Conservation (phyloP, 2,113 vertebrate species). For the Eolophus roseicapilla region DNA sequence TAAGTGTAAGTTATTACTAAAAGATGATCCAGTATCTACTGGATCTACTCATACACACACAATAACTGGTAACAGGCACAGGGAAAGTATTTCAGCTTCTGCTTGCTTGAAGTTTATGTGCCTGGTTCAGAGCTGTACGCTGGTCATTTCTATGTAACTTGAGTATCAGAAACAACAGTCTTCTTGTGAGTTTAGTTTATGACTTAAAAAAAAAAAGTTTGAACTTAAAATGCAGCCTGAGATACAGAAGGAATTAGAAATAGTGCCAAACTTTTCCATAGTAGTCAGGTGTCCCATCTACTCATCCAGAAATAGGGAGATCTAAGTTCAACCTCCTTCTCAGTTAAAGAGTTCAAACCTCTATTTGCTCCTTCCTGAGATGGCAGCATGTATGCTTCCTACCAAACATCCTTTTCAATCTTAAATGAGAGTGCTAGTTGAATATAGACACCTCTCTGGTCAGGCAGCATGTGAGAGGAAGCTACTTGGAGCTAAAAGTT, state of each 20-base stretch:
- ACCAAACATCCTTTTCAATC: neutral
- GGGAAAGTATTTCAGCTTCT: neutral
- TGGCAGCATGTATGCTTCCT: neutral
- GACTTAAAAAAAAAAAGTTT: neutral
- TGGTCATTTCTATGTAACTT: neutral
- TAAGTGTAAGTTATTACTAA: neutral
- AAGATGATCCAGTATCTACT: neutral
- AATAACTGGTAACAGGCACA: neutral
- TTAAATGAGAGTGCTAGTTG: neutral
- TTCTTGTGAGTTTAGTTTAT: neutral
- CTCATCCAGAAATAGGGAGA: neutral
- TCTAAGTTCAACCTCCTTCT: neutral
- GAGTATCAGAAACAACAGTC: neutral
- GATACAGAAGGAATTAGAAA: neutral
- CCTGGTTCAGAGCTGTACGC: neutral
- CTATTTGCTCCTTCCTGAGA: neutral
- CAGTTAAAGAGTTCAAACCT: neutral
- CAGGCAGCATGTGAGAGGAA: neutral
- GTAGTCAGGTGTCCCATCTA: neutral
- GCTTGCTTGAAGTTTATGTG: neutral
- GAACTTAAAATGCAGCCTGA: neutral
- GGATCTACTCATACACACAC: neutral
- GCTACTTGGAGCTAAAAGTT: neutral
- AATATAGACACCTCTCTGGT: neutral
- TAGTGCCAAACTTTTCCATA: neutral